Evolutionary conservation across 2,113 vertebrate genomes (phyloP), one percentile per base, ranked within the genome.

Genomic region (Trichechus manatus): DNA sequence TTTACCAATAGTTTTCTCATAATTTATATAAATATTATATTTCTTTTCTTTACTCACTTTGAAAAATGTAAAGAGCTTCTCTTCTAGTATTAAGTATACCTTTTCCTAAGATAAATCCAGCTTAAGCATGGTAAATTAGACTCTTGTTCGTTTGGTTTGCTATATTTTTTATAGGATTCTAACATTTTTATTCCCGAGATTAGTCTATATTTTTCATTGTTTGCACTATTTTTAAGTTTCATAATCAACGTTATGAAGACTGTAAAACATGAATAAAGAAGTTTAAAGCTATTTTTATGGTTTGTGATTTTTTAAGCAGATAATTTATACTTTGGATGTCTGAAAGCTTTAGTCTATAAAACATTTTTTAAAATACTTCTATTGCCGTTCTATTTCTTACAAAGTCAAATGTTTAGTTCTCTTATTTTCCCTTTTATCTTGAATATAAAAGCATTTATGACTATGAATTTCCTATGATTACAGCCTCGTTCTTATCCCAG

Each of bases 81-180:
- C 25, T 68, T 87, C 72, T 74, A 23, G n/a, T 47, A 61, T 36
- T 53, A 92, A 59, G 78, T 3, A 44, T 89, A 89, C n/a, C 31
- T 89, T 92, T 97, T 84, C 15, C 44, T 92, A 64, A 95, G 64
- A 92, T n/a, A 81, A 93, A 85, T 72, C 3, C 22, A 84, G 63
- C 92, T 72, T 83, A 56, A 70, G 9, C 33, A 84, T 83, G 39
- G 4, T n/a, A 74, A 72, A 66, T 94, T 74, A 79, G 31, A 81
- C 61, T 72, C 36, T 84, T 77, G 0, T 33, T 96, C 19, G 20
- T 42, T 6, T 84, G n/a, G 68, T 81, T 72, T 95, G 23, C 22
- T 81, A 9, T 90, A 66, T 79, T 66, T 78, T 36, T 89, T 82
- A 31, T 39, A 92, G 22, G 25, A 87, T 81, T 64, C 80, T 79